Base-by-base conservation (phyloP, 2,797 vertebrate species). In the Carapus acus region DNA sequence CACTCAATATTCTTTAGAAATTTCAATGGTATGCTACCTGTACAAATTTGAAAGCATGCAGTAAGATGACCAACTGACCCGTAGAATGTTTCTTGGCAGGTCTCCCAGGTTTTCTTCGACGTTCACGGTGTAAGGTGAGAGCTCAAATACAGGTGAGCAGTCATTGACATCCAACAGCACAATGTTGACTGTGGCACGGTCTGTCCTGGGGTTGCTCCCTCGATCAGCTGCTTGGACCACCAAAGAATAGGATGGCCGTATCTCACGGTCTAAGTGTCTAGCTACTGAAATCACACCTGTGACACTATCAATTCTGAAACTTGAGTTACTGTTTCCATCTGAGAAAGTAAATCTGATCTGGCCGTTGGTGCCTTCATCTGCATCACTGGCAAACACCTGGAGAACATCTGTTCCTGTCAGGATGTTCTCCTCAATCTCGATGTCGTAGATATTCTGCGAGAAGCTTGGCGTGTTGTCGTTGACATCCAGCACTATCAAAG, bases 391-490 rank as follows among this genome's bases (percentile, higher is more conserved):
- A 0, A 78, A 81, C 27, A 98, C 91, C 63, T 93, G 94, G 23
- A 90, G 76, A 29, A 99, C 81, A 37, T 98, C 96, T 0, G 91
- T 91, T 1, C 96, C 94, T 0, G 91, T 94, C 62, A 97, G 74
- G 12, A 82, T 94, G 67, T 91, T 82, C 80, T 99, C 96, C 2
- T 83, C 80, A 0, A 96, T 88, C 71, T 96, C 94, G 2, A 96
- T 87, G 69, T 89, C 87, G 23, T 96, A 98, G 51, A 90, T 76
- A 33, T 91, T 87, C 69, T 93, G 92, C 0, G 90, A 89, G 80
- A 98, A 99, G 51, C 85, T 78, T 0, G 96, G 96, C 1, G 87
- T 92, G 77, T 98, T 97, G 69, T 99, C 96, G 1, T 99, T 99
- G 19, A 98, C 83, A 6, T 98, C 96, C 64, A 97, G 85, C 3